Evolutionary conservation across 2,888 invertebrate genomes (phyloP).

Genomic region (Bellardia bayeri): DNA sequence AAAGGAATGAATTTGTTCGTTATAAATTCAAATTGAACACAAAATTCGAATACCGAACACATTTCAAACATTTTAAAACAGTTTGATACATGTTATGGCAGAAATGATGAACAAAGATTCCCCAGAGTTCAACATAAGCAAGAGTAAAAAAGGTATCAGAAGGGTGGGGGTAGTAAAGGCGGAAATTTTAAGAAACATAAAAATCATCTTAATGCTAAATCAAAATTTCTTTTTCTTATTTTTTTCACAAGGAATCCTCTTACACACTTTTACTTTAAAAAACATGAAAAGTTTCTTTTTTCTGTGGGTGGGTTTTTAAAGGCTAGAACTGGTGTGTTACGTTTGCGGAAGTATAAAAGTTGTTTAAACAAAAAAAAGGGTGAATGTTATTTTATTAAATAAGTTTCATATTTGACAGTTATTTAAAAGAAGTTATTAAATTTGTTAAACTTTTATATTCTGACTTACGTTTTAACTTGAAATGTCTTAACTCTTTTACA

Average conservation of each 20-base stretch:
- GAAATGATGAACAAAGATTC: conserved; percentile 46
- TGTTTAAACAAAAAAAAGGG: conserved; percentile 20
- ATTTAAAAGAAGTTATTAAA: neutral
- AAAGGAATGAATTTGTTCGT: conserved; percentile 47
- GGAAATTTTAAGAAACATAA: conserved; percentile 47
- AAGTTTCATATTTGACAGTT: neutral
- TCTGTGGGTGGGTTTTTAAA: neutral
- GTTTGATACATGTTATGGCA: neutral
- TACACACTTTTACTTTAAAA: neutral
- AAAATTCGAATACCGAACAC: neutral
- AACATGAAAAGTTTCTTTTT: conserved; percentile 23
- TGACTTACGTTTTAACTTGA: no score
- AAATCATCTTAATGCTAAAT: conserved; percentile 68
- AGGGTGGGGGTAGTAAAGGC: neutral
- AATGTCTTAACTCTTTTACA: neutral
- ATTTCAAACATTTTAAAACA: neutral
- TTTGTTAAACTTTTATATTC: neutral
- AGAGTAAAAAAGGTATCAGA: neutral
- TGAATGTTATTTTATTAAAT: conserved; percentile 31
- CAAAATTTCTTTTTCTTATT: conserved; percentile 37
- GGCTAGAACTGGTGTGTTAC: neutral
- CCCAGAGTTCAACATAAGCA: conserved; percentile 37
- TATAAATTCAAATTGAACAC: conserved; percentile 12
- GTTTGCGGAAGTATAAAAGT: conserved; percentile 24
- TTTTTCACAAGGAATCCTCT: neutral